These are phyloP conservation scores for Pseudomyrmex dendroicus DNA, from an alignment of 1,140 invertebrate genomes.

Conservation along the genomic window DNA sequence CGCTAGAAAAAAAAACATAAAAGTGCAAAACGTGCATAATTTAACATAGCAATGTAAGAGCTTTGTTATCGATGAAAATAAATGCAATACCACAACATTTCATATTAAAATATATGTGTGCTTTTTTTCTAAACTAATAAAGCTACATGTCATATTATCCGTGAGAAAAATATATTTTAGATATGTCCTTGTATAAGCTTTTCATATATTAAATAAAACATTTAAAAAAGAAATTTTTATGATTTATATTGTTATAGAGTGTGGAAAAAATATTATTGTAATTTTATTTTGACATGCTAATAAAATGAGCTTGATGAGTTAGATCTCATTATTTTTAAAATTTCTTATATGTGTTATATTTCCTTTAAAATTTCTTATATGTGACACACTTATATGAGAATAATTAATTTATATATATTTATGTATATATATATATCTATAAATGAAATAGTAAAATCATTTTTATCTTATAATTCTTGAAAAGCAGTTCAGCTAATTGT, in stretches of 20 bases:
- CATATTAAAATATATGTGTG: neutral
- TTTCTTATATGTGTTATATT: neutral
- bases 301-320: no score
- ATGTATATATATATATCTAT: slow-evolving; percentile 23
- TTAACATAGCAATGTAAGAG: neutral
- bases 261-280: neutral
- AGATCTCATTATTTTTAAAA: neutral
- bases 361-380: neutral
- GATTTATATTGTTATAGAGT: neutral
- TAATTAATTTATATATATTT: slow-evolving; percentile 1
- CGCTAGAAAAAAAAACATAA: slow-evolving; percentile 17
- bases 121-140: slow-evolving; percentile 19
- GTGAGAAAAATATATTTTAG: no score
- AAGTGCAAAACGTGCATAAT: neutral
- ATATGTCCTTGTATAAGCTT: no score
- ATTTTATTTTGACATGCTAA: neutral
- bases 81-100: slow-evolving; percentile 3
- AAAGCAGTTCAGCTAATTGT: slow-evolving; percentile 7
- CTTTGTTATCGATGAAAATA: neutral
- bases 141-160: slow-evolving; percentile 19
- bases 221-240: no score
- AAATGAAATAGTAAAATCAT: slow-evolving; percentile 27
- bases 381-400: slow-evolving; percentile 6
- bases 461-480: slow-evolving; percentile 10
- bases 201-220: no score